Evolutionary conservation across 92 coral and sea anemone genomes (phyloP), one percentile per base, ranked within the genome.

Genomic region (Epizoanthus scotinus): DNA sequence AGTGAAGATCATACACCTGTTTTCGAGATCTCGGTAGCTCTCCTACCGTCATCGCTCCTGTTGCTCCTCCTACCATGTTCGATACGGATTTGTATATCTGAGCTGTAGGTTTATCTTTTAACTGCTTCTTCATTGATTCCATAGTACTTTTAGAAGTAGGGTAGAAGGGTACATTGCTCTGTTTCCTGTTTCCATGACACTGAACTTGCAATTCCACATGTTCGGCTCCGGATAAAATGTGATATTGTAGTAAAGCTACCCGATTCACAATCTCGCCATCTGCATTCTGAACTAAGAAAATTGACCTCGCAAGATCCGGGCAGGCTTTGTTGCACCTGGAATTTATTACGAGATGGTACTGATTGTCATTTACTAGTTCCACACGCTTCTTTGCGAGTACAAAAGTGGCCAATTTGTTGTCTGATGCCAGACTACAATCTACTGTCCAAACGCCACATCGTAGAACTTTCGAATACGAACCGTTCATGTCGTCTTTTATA

Each of bases 311-410:
- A 69, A 83, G 90, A 29, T 49, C 49, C 0, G 89, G 86, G n/a
- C 84, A 74, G 31, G 86, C 90, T 57, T 90, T 90, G 77, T 84
- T 90, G 61, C 81, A 81, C 25, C 83, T 90, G 24, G 89, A 90
- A 27, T 87, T 28, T 63, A 87, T 79, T 20, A 27, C n/a, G 19
- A 90, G 56, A 79, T 90, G 94, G 78, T 78, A 90, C 56, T 71
- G 81, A 57, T 67, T 47, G 40, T 68, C 40, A 36, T 73, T 22
- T 22, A 36, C 77, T 57, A 70, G 4, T 24, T 70, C 77, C 8
- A 70, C 77, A 19, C 27, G 8, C 68, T 26, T 53, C 49, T 50
- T 80, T 70, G 53, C 70, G 25, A 68, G 3, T 2, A 22, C n/a
- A n/a, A n/a, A n/a, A n/a, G n/a, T n/a, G n/a, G n/a, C n/a, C n/a